Percentiles rank a stretch among this genome's conserved stretches.
Evolutionary conservation across 2,113 vertebrate species (phyloP).

Genomic region (Etheostoma spectabile): DNA sequence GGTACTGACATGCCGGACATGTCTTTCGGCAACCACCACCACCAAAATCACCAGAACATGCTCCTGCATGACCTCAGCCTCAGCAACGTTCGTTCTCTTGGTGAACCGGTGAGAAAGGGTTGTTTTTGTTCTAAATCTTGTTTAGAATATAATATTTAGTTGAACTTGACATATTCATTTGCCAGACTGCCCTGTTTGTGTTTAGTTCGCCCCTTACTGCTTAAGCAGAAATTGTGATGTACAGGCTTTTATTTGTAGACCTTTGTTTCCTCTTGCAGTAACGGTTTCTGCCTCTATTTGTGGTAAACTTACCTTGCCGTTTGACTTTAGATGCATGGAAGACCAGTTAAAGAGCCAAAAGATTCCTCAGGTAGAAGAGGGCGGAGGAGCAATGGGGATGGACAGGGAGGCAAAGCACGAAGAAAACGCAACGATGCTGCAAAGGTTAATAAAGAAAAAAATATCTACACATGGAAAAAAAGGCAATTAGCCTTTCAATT

Average conservation of each 20-base stretch:
- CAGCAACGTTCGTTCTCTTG: constrained; percentile 78
- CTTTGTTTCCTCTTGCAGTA: neutral
- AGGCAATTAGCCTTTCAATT: neutral
- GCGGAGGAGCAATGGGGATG: constrained; percentile 92
- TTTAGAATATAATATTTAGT: neutral
- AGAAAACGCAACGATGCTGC: constrained; percentile 89
- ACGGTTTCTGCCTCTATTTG: neutral
- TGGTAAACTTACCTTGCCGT: constrained; percentile 11
- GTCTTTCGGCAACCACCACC: constrained; percentile 84
- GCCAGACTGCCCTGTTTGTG: too few species aligned
- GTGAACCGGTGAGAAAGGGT: constrained; percentile 62
- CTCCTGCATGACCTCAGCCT: constrained; percentile 94
- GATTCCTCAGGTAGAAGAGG: constrained; percentile 91
- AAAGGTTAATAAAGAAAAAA: constrained; percentile 80
- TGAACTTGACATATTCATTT: neutral
- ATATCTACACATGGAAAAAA: neutral
- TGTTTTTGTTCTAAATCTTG: neutral
- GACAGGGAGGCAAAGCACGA: constrained; percentile 94
- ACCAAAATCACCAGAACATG: constrained; percentile 86
- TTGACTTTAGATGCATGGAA: constrained; percentile 77
- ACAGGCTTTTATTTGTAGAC: neutral
- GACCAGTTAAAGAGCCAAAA: constrained; percentile 88
- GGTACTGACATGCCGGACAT: constrained; percentile 86
- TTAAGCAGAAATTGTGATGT: too few species aligned
- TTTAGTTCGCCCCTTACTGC: too few species aligned